These are phyloP conservation scores for Mercenaria mercenaria DNA, from an alignment of 1,140 invertebrate genomes.

Conservation along the genomic window DNA sequence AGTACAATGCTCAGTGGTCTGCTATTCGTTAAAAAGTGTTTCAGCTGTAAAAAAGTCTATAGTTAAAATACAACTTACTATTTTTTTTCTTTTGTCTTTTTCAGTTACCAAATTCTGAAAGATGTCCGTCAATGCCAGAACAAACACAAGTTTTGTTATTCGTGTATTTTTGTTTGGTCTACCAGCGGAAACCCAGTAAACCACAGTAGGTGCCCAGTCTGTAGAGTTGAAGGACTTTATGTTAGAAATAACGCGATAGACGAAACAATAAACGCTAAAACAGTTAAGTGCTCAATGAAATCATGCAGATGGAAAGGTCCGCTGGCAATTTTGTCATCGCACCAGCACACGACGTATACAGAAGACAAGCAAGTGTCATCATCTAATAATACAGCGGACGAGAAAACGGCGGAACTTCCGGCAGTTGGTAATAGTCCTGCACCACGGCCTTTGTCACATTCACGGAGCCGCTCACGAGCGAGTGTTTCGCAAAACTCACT, in stretches of 20 bases:
- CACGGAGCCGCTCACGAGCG: constrained; percentile 9
- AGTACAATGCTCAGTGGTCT: no score
- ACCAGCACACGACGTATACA: constrained; percentile 77
- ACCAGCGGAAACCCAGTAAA: constrained; percentile 78
- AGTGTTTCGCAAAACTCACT: not conserved
- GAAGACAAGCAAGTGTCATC: not conserved
- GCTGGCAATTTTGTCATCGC: constrained; percentile 69
- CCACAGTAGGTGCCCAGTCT: constrained; percentile 81
- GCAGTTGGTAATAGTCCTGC: constrained; percentile 31
- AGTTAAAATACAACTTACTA: no score
- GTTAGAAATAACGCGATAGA: constrained; percentile 74
- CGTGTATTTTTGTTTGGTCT: constrained; percentile 83
- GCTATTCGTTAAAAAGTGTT: no score
- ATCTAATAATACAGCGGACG: not conserved
- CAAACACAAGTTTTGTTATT: constrained; percentile 82
- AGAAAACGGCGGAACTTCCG: constrained; percentile 22
- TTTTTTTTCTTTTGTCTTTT: no score
- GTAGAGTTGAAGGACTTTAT: constrained; percentile 79
- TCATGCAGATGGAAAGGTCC: constrained; percentile 80
- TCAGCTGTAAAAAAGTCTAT: no score
- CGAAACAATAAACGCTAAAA: constrained; percentile 73
- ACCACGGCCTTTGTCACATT: not conserved
- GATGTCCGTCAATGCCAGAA: constrained; percentile 81
- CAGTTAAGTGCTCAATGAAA: constrained; percentile 76
- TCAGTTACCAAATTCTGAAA: constrained; percentile 81